A percentile compares a stretch with the other conserved stretches of the same genome.
These are phyloP conservation scores for Melitaea athalia DNA, from an alignment of 2,888 invertebrate genomes.

Conservation along the genomic window DNA sequence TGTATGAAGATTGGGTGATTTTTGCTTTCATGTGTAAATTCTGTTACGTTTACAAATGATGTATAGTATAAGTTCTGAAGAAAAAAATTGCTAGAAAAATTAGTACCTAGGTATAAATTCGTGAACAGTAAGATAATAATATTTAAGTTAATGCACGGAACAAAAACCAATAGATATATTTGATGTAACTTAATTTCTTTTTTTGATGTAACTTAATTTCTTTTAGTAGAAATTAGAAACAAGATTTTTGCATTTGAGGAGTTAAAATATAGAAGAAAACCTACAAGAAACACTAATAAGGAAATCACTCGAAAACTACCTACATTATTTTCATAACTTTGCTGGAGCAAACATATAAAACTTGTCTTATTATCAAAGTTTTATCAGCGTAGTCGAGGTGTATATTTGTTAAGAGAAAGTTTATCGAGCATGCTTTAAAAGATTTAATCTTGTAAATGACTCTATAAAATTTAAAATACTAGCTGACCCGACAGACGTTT, in stretches of 20 bases:
- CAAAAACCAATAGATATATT: no score
- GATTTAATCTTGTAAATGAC: not conserved
- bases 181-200: no score
- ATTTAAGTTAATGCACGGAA: no score
- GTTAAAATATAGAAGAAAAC: not conserved
- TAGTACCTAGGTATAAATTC: no score
- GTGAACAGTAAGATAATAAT: no score
- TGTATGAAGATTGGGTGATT: no score
- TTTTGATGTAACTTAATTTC: no score
- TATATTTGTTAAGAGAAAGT: not conserved
- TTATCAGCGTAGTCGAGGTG: not conserved
- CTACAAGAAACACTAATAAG: not conserved
- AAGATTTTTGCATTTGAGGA: not conserved
- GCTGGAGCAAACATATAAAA: constrained; percentile 3
- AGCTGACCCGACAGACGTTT: not conserved
- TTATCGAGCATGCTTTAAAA: not conserved
- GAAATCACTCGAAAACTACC: not conserved
- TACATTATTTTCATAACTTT: not conserved
- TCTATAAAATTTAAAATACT: not conserved
- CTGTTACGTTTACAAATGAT: no score
- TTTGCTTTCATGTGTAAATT: no score
- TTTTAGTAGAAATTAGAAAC: no score
- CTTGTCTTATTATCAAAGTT: constrained; percentile 10
- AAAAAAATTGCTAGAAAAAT: no score
- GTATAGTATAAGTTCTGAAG: no score